Evolutionary conservation across 2,113 vertebrate genomes (phyloP), one percentile per base, ranked within the genome.

Genomic region (Percopsis transmontana): DNA sequence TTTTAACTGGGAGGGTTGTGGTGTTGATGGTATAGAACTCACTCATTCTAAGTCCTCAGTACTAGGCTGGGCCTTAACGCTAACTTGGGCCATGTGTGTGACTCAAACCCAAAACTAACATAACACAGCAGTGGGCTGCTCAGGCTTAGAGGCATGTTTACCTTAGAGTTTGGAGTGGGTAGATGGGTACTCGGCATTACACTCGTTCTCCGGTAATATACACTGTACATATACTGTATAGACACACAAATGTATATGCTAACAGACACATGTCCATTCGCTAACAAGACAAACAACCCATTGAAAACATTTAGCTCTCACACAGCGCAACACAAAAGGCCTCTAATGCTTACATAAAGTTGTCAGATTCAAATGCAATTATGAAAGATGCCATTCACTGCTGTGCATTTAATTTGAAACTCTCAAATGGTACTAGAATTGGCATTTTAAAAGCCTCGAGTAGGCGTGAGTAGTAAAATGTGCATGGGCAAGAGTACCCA

Each of bases 21-120:
- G 70, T 84, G 79, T 83, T 77, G 75, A 67, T 79, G 74, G 72
- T 79, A 75, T 70, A n/a, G n/a, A n/a, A n/a, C n/a, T n/a, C 18
- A 15, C 40, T 79, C 66, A 1, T 58, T 55, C 48, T 76, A 75
- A 86, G 58, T 77, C 61, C 40, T 1, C 24, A 59, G 79, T 58
- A 42, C 66, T 80, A 71, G 74, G 74, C 79, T 74, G 55, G 80
- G 77, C 66, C 68, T 81, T 74, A 75, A 61, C 38, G 20, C 65
- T 76, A 88, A 85, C 53, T 64, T 52, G 57, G 76, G 72, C 69
- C 84, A 70, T 76, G 84, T 83, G 79, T 68, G 19, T 41, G 61
- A 75, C 67, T 20, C 60, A 24, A 54, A 63, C 48, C 70, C 62
- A 86, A 77, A 84, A 77, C 83, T 58, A 84, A 87, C 77, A 78